Evolutionary conservation across 2,113 vertebrate genomes (phyloP), one percentile per base, ranked within the genome.

Genomic region (Seriola aureovittata): DNA sequence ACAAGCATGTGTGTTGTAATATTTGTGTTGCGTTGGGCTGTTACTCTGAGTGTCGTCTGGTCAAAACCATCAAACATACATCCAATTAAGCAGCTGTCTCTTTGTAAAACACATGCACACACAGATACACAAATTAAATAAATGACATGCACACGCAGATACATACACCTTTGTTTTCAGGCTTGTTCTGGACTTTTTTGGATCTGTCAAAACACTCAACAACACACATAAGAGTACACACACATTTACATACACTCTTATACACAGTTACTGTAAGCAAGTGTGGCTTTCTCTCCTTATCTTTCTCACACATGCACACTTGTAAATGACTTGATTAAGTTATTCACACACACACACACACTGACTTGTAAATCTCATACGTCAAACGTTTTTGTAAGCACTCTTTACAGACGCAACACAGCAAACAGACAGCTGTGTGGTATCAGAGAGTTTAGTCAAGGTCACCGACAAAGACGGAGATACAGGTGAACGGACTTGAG

Each of bases 81-180:
- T 71, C 69, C 78, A 88, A 72, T 78, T 72, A 63, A 63, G 65
- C 63, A n/a, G 29, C 32, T 19, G 36, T 75, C 64, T 62, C 64
- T 74, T 72, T 59, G 38, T 50, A 25, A 34, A 67, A 55, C 36
- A 54, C 58, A 17, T 5, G 38, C 64, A 76, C 50, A 83, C 34
- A 57, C 71, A 73, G 23, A 66, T 34, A 42, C 44, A 71, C 63
- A 60, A 32, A 54, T 29, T 2, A 46, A 50, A 29, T 29, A 29
- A 29, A 29, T 29, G 2, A 29, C 29, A 48, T 14, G 34, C 8
- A 42, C 44, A 23, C 36, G 60, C 38, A 70, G 4, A 60, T 8
- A 60, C 50, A 52, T 23, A 71, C 23, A 57, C 21, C 55, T 9
- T 48, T 58, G 5, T 16, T 60, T 38, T 70, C 25, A 67, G 65